A percentile compares a stretch with the other conserved stretches of the same genome.
Evolutionary conservation across 2,113 vertebrate species (phyloP).

Genomic region (Psophia crepitans): DNA sequence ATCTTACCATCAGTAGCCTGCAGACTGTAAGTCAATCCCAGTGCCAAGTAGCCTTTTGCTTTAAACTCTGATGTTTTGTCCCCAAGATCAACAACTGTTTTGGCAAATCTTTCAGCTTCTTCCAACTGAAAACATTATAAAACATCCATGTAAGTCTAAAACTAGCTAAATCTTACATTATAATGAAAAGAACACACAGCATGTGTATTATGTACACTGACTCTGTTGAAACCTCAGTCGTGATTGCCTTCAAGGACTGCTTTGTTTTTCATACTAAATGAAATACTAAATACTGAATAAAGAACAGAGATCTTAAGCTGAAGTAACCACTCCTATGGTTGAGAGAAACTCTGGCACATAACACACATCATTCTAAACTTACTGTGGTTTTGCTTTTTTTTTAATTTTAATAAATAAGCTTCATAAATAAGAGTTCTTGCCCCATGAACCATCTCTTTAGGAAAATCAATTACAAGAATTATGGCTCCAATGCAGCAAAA

Average conservation of each 20-base stretch:
- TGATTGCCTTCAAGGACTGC: neutral
- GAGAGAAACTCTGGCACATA: neutral
- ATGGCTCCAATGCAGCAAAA: neutral
- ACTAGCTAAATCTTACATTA: neutral
- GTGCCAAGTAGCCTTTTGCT: slow-evolving; percentile 93
- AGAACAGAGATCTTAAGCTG: neutral
- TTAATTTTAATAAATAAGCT: neutral
- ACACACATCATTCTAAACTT: neutral
- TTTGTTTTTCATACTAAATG: neutral
- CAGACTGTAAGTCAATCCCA: slow-evolving; percentile 93
- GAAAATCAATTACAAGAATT: neutral
- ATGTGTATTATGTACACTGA: neutral
- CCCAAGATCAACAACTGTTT: slow-evolving; percentile 90
- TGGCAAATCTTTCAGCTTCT: slow-evolving; percentile 93
- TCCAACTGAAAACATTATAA: slow-evolving; percentile 84
- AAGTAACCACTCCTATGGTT: neutral
- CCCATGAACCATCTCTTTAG: neutral
- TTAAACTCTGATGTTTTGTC: slow-evolving; percentile 95
- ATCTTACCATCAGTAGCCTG: slow-evolving; percentile 95
- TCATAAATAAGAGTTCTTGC: neutral
- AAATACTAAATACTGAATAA: neutral
- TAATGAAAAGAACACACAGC: neutral
- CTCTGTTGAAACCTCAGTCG: neutral
- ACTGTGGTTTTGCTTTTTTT: neutral
- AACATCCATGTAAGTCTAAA: neutral